A percentile compares a stretch with the other conserved stretches of the same genome.
These are phyloP conservation scores for Thymelicus sylvestris DNA, from an alignment of 2,888 invertebrate genomes.

Conservation along the genomic window DNA sequence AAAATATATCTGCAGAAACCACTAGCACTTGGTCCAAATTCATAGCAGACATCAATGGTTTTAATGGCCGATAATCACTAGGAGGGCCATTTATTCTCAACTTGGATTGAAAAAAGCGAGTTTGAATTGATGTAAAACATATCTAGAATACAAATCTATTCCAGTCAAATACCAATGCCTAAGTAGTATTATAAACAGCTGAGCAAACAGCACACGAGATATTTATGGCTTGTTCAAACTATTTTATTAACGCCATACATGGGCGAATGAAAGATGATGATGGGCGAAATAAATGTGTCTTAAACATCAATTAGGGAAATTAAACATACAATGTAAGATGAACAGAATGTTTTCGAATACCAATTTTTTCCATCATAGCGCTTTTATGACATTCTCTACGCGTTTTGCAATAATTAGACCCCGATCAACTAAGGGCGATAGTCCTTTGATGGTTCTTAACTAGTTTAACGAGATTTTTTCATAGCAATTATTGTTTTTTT, in stretches of 20 bases:
- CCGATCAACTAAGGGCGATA: slow-evolving; percentile 1
- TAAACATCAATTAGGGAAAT: slow-evolving; percentile 37
- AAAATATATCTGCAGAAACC: no score
- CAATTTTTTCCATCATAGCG: slow-evolving; percentile 28
- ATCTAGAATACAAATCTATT: slow-evolving; percentile 7
- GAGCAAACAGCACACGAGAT: slow-evolving; percentile 6
- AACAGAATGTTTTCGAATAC: slow-evolving; percentile 14
- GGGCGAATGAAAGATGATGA: slow-evolving; percentile 34
- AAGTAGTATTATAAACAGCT: slow-evolving; percentile 11
- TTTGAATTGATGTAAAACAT: slow-evolving; percentile 7
- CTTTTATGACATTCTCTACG: slow-evolving; percentile 28
- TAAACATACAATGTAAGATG: slow-evolving; percentile 32
- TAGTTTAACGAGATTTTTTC: slow-evolving; percentile 15
- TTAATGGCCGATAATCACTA: neutral
- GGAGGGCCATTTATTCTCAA: neutral
- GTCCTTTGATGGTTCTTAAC: neutral
- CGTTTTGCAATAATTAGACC: slow-evolving; percentile 27
- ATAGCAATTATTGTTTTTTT: neutral
- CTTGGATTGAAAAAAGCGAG: neutral
- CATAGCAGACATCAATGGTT: neutral
- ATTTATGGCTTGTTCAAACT: slow-evolving; percentile 31
- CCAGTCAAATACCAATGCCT: slow-evolving; percentile 7
- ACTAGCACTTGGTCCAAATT: neutral
- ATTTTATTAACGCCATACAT: slow-evolving; percentile 34
- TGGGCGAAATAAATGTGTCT: slow-evolving; percentile 27